These are phyloP conservation scores for Coenobita brevimanus DNA, from an alignment of 1,140 invertebrate species.

Conservation along the genomic window DNA sequence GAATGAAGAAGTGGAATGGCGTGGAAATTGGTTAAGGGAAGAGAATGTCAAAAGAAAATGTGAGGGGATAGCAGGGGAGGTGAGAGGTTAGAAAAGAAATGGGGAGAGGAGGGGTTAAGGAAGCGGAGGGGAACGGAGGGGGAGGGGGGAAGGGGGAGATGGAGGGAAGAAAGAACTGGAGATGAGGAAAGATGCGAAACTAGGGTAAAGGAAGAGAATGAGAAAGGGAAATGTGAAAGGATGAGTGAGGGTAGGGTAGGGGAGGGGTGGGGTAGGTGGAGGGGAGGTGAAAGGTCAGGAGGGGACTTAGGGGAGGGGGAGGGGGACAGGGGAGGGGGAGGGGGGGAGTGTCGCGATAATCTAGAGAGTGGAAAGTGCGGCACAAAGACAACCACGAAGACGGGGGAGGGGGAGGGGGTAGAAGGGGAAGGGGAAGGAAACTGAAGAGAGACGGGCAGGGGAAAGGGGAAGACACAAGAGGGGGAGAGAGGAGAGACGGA, in stretches of 20 bases:
- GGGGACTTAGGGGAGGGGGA: neutral
- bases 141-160: neutral
- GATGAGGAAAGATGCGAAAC: neutral
- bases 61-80: neutral
- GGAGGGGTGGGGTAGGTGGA: too few species aligned
- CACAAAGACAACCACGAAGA: too few species aligned
- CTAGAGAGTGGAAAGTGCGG: too few species aligned
- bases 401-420: neutral
- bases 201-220: neutral
- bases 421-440: neutral
- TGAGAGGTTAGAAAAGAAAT: neutral
- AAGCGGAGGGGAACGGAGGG: neutral
- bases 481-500: neutral
- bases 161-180: neutral
- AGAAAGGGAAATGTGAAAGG: neutral
- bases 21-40: neutral
- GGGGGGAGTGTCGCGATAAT: too few species aligned
- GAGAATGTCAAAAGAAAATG: neutral
- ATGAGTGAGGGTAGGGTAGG: too few species aligned
- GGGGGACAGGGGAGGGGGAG: constrained; percentile 8
- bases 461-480: neutral
- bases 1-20: neutral
- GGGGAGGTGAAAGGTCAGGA: neutral
- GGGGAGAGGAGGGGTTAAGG: neutral
- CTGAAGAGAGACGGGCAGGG: neutral